These are phyloP conservation scores for Parthenolecanium corni DNA, from an alignment of 2,888 invertebrate species.

Conservation along the genomic window DNA sequence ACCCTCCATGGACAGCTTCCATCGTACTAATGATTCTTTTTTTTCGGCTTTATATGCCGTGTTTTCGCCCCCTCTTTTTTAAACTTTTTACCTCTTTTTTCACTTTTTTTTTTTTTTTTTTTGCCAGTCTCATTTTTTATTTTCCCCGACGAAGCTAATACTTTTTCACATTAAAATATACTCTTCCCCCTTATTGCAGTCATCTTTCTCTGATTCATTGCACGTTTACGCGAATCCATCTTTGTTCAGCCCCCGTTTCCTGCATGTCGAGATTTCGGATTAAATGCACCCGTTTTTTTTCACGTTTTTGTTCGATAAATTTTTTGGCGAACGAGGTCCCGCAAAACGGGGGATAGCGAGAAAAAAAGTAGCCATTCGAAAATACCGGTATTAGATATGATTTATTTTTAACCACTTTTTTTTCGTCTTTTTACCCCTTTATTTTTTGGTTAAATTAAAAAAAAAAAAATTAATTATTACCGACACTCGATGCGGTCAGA, in stretches of 20 bases:
- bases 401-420: conserved; percentile 25
- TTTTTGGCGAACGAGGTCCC: conserved; percentile 14
- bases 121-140: conserved; percentile 21
- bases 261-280: conserved; percentile 27
- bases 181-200: conserved; percentile 11
- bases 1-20: conserved; percentile 28
- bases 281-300: conserved; percentile 23
- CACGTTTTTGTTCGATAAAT: conserved; percentile 19
- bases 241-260: conserved; percentile 9
- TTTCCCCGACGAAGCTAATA: conserved; percentile 25
- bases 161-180: conserved; percentile 26
- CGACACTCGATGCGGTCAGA: too few relatives aligned
- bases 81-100: conserved; percentile 23
- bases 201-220: conserved; percentile 12
- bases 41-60: conserved; percentile 21
- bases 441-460: not conserved
- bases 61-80: conserved; percentile 22
- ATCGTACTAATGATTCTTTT: conserved; percentile 28
- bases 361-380: conserved; percentile 20
- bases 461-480: too few relatives aligned
- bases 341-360: too few relatives aligned
- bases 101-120: conserved; percentile 13
- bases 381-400: conserved; percentile 18
- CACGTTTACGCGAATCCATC: conserved; percentile 1
- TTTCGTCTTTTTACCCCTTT: not conserved